These are phyloP conservation scores for Varanus komodoensis DNA, from an alignment of 2,113 vertebrate species.

Conservation along the genomic window DNA sequence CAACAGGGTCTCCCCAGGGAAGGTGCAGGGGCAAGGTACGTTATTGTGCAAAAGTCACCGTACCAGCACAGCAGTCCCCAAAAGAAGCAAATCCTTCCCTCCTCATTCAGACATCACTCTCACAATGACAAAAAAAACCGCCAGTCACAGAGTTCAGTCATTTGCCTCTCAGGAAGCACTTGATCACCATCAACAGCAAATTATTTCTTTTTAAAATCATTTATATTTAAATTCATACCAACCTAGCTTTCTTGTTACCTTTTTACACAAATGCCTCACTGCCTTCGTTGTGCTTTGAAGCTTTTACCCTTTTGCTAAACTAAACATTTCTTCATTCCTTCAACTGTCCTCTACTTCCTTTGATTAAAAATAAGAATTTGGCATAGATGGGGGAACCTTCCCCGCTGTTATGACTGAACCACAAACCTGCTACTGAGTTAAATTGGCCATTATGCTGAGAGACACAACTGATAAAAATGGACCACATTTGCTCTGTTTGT, in stretches of 20 bases:
- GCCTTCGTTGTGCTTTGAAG: not conserved
- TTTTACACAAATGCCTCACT: not conserved
- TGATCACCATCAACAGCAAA: slow-evolving; percentile 47
- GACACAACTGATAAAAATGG: slow-evolving; percentile 18
- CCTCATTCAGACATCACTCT: not conserved
- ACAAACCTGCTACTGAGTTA: slow-evolving; percentile 55
- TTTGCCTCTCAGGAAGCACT: slow-evolving; percentile 60
- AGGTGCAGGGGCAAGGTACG: too few relatives aligned
- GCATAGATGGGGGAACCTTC: too few relatives aligned
- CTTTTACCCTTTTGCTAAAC: not conserved
- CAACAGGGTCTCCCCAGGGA: not conserved
- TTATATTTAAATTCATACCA: slow-evolving; percentile 25
- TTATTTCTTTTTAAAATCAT: not conserved
- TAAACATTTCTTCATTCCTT: not conserved
- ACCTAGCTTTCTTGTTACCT: slow-evolving; percentile 41
- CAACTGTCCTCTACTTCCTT: not conserved
- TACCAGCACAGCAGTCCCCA: too few relatives aligned
- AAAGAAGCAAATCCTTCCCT: not conserved
- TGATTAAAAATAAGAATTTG: slow-evolving; percentile 1
- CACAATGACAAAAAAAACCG: not conserved
- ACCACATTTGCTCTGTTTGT: slow-evolving; percentile 33
- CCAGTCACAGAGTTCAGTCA: slow-evolving; percentile 52
- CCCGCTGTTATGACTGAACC: not conserved
- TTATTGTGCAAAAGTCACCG: not conserved
- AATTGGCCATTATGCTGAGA: slow-evolving; percentile 31